A percentile compares a stretch with the other conserved stretches of the same genome.
Conservation (phyloP, 1,140 invertebrate species). For the Drosophila truncata region DNA sequence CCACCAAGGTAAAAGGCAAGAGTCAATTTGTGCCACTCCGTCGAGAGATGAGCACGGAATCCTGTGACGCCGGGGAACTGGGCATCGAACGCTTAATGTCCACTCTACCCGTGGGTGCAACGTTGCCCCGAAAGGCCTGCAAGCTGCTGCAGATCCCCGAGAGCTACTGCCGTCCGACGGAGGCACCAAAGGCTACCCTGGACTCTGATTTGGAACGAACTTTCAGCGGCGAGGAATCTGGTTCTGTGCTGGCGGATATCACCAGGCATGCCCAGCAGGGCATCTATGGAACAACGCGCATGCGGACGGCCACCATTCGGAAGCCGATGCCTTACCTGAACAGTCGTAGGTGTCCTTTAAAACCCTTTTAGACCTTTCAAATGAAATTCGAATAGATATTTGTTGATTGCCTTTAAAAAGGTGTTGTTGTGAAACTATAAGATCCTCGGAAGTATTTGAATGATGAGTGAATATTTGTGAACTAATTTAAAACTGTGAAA, state of each 20-base stretch:
- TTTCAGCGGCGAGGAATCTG: constrained; percentile 32
- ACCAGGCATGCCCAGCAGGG: constrained; percentile 59
- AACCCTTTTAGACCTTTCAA: not conserved
- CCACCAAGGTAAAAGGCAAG: constrained; percentile 63
- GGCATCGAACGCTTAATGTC: constrained; percentile 75
- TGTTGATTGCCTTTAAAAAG: not conserved
- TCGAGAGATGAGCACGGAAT: constrained; percentile 22
- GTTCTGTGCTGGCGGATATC: constrained; percentile 57
- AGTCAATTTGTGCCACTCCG: constrained; percentile 62
- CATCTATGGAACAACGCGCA: constrained; percentile 79
- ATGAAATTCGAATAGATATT: not conserved
- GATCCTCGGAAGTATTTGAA: not conserved
- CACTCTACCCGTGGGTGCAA: constrained; percentile 61
- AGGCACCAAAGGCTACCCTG: constrained; percentile 47
- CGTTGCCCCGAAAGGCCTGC: constrained; percentile 74
- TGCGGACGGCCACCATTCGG: constrained; percentile 79
- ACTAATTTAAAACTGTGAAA: not conserved
- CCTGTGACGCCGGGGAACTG: constrained; percentile 46
- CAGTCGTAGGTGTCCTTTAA: constrained; percentile 74
- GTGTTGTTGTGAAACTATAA: not conserved
- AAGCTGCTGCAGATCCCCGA: constrained; percentile 81
- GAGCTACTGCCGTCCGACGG: constrained; percentile 40
- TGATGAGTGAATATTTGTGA: not conserved
- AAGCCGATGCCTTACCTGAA: constrained; percentile 82
- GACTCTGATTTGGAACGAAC: constrained; percentile 61